These are phyloP conservation scores for Colletes latitarsis DNA, from an alignment of 1,140 invertebrate genomes.

Conservation along the genomic window DNA sequence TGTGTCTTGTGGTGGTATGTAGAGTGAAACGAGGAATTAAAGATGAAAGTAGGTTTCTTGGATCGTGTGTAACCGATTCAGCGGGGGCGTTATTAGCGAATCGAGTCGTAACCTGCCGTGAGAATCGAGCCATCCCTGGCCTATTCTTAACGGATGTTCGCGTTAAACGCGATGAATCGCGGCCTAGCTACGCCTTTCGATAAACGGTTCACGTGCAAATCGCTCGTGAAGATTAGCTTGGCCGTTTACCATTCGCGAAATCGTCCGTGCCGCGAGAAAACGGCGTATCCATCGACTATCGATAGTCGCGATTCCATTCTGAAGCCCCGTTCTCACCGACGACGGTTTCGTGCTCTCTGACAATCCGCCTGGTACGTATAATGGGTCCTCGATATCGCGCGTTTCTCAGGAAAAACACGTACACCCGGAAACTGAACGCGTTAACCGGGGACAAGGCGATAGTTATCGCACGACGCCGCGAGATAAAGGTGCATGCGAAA, in stretches of 20 bases:
- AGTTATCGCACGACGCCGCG: constrained; percentile 35
- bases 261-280: not conserved
- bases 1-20: too few species aligned
- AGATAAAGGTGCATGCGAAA: constrained; percentile 67
- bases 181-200: not conserved
- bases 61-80: not conserved
- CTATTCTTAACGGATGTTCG: not conserved
- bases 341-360: too few species aligned
- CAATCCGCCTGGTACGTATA: too few species aligned
- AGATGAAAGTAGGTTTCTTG: not conserved
- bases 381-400: too few species aligned
- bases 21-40: too few species aligned
- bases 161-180: not conserved
- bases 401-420: too few species aligned
- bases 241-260: not conserved
- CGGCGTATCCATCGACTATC: not conserved
- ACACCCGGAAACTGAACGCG: too few species aligned
- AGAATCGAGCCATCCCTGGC: not conserved
- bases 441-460: not conserved
- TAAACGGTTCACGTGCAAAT: constrained; percentile 10
- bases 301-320: not conserved
- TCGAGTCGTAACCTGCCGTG: not conserved
- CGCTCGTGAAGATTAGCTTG: constrained; percentile 12
- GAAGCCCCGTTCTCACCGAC: too few species aligned
- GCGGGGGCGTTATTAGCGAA: not conserved